Percentiles rank a stretch among this genome's conserved stretches.
These are phyloP conservation scores for Lagopus leucura DNA, from an alignment of 2,113 vertebrate species.

Conservation along the genomic window DNA sequence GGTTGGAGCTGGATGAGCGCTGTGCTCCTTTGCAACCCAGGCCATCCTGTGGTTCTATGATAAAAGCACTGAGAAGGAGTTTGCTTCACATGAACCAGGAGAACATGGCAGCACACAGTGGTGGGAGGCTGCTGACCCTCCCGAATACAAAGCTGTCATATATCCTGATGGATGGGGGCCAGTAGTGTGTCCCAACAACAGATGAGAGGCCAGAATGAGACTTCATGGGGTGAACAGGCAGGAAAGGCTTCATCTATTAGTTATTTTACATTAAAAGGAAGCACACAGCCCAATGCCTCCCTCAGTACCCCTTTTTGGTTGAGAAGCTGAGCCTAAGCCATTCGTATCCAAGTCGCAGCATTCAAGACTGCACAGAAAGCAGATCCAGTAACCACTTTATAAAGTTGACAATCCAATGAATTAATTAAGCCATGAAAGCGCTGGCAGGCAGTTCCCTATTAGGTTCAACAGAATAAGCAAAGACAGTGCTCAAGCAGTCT, in stretches of 20 bases:
- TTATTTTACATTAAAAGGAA: background rate
- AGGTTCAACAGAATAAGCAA: background rate
- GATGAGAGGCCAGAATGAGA: background rate
- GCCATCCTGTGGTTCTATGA: too few species aligned
- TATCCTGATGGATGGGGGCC: background rate
- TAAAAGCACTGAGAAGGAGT: background rate
- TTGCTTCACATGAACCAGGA: background rate
- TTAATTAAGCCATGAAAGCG: background rate
- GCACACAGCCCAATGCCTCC: background rate
- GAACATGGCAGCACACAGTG: background rate
- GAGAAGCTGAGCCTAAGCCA: background rate
- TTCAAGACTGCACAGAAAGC: background rate
- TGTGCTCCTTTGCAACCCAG: too few species aligned
- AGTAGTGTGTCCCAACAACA: constrained; percentile 22
- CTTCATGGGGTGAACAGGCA: background rate
- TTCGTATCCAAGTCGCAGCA: background rate
- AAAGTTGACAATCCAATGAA: background rate
- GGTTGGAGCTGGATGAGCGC: too few species aligned
- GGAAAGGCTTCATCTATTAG: background rate
- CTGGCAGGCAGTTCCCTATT: background rate
- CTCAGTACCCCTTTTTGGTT: background rate
- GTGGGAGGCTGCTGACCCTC: background rate
- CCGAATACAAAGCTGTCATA: background rate
- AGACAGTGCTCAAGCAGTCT: background rate
- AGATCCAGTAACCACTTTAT: background rate